These are phyloP conservation scores for Takifugu ocellatus DNA, from an alignment of 2,797 vertebrate genomes.

Conservation along the genomic window DNA sequence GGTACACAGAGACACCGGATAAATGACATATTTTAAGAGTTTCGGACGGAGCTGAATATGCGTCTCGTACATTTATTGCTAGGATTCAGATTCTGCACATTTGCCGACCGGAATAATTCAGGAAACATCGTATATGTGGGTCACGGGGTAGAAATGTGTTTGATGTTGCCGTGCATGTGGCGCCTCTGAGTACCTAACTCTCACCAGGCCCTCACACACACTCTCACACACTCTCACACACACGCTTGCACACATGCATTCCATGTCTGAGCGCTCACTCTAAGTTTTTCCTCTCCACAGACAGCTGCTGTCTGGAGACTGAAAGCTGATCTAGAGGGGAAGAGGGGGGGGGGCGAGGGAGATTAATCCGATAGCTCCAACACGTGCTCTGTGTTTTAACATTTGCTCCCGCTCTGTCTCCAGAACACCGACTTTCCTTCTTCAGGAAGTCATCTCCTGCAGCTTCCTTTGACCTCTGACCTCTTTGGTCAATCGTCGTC, in stretches of 20 bases:
- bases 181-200: conserved; percentile 38
- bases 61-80: too few relatives aligned
- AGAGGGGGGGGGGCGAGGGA: conserved; percentile 7
- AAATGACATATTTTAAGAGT: too few relatives aligned
- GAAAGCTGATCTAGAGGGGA: conserved; percentile 55
- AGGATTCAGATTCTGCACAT: too few relatives aligned
- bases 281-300: conserved; percentile 52
- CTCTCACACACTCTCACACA: conserved; percentile 3
- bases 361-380: conserved; percentile 61
- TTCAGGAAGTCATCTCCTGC: conserved; percentile 32
- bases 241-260: conserved; percentile 43
- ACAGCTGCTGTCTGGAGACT: conserved; percentile 70
- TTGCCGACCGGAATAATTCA: not conserved
- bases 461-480: conserved; percentile 51
- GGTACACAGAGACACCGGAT: too few relatives aligned
- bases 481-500: conserved; percentile 24
- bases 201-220: conserved; percentile 28
- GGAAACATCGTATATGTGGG: not conserved
- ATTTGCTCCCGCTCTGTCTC: conserved; percentile 44
- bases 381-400: conserved; percentile 66
- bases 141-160: conserved; percentile 14
- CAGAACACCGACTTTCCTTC: conserved; percentile 20
- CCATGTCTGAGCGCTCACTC: conserved; percentile 49
- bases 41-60: too few relatives aligned
- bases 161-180: conserved; percentile 22